Conservation (phyloP, 2,797 vertebrate genomes). For the Sciurus carolinensis region DNA sequence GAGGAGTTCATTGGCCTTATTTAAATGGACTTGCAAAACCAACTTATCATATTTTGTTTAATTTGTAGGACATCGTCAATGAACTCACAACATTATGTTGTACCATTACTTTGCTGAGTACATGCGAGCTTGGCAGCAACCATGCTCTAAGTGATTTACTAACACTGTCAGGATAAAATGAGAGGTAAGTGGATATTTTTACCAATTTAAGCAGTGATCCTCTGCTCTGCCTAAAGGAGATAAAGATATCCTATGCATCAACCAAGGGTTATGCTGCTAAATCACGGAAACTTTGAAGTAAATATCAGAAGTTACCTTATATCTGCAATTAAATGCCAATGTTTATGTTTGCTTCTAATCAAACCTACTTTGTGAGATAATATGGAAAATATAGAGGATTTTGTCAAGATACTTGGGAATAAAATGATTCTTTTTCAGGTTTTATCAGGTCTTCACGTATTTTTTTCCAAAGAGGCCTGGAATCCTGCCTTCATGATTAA, state of each 20-base stretch:
- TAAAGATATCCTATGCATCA: not conserved
- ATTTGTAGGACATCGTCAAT: constrained; percentile 69
- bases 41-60: constrained; percentile 72
- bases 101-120: constrained; percentile 73
- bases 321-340: not conserved
- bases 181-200: constrained; percentile 70
- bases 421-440: not conserved
- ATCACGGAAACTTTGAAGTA: not conserved
- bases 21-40: constrained; percentile 71
- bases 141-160: constrained; percentile 69
- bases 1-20: constrained; percentile 54
- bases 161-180: constrained; percentile 53
- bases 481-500: not conserved
- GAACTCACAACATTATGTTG: constrained; percentile 35
- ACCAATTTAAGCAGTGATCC: not conserved
- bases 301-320: not conserved
- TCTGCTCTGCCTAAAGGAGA: not conserved
- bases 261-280: not conserved
- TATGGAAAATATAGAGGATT: not conserved
- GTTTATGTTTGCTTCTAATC: not conserved
- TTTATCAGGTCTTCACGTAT: not conserved
- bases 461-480: not conserved
- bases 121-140: not conserved
- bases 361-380: not conserved
- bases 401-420: not conserved